A percentile compares a stretch with the other conserved stretches of the same genome.
Conservation (phyloP, 2,113 vertebrate species). For the Istiophorus platypterus region DNA sequence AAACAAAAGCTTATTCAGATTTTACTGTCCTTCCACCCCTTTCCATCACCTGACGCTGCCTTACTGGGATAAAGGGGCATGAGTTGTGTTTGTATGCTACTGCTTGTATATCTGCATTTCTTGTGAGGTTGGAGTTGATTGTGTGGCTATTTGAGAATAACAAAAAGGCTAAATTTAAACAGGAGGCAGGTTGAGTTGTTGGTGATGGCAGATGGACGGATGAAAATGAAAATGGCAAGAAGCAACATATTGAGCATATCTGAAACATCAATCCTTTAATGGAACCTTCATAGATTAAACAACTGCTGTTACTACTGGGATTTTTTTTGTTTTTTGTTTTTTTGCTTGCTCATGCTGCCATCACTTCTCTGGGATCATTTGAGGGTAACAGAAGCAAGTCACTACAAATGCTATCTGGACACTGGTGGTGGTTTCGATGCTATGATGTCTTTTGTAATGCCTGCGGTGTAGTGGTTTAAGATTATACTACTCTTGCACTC, state of each 20-base stretch:
- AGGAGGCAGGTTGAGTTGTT: not conserved
- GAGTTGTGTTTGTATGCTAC: not conserved
- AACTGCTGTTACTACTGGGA: too few relatives aligned
- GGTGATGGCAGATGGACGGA: conserved; percentile 3
- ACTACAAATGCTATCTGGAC: conserved; percentile 2
- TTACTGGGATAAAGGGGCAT: too few relatives aligned
- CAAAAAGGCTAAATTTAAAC: too few relatives aligned
- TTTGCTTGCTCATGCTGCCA: not conserved
- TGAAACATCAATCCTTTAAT: not conserved
- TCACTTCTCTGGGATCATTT: not conserved
- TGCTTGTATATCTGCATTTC: not conserved
- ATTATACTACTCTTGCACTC: conserved; percentile 20
- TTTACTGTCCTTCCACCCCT: not conserved
- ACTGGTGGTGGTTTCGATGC: not conserved
- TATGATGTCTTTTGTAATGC: conserved; percentile 12
- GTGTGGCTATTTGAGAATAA: not conserved
- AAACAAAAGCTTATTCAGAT: not conserved
- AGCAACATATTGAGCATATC: not conserved
- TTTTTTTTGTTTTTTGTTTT: too few relatives aligned
- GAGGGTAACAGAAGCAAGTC: not conserved
- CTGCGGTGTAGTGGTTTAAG: conserved; percentile 1
- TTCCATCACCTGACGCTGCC: not conserved
- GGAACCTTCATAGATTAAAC: not conserved
- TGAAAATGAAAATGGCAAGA: not conserved
- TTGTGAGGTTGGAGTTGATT: not conserved